Evolutionary conservation across 2,113 vertebrate genomes (phyloP).

Genomic region (Lepus europaeus): DNA sequence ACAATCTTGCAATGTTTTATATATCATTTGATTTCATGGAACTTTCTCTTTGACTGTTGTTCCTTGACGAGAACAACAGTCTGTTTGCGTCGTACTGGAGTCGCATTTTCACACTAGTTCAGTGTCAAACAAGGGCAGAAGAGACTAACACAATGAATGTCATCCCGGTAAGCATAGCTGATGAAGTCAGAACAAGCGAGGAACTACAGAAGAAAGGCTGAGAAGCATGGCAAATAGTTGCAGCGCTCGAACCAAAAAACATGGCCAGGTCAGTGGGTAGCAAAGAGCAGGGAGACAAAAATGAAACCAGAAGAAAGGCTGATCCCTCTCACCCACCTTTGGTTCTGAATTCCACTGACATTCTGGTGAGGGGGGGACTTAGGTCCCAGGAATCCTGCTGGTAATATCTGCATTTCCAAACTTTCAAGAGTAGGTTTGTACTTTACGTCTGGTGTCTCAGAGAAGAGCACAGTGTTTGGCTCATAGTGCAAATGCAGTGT

Average conservation of each 20-base stretch:
- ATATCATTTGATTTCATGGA: slow-evolving; percentile 5
- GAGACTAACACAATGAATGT: slow-evolving; percentile 44
- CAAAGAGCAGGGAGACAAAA: not conserved
- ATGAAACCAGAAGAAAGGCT: not conserved
- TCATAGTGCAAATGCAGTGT: not conserved
- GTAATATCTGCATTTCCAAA: not conserved
- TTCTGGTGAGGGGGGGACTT: not conserved
- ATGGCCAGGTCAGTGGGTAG: not conserved
- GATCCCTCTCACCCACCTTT: not conserved
- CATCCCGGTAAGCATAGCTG: slow-evolving; percentile 56
- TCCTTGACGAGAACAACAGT: not conserved
- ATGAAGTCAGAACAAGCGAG: slow-evolving; percentile 50
- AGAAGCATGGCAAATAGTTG: not conserved
- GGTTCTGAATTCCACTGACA: not conserved
- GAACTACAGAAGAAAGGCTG: slow-evolving; percentile 35
- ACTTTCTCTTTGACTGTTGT: not conserved
- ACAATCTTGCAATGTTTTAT: slow-evolving; percentile 21
- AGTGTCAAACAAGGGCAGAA: slow-evolving; percentile 59
- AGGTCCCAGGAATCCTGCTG: not conserved
- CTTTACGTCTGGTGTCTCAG: not conserved
- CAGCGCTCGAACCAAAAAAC: slow-evolving; percentile 42
- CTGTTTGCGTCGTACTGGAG: not conserved
- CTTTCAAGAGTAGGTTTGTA: not conserved
- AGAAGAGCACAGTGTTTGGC: not conserved
- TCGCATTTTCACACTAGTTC: slow-evolving; percentile 8